Percentiles rank a stretch among this genome's conserved stretches.
Evolutionary conservation across 2,113 vertebrate species (phyloP).

Genomic region (Sarotherodon lohbergeri): DNA sequence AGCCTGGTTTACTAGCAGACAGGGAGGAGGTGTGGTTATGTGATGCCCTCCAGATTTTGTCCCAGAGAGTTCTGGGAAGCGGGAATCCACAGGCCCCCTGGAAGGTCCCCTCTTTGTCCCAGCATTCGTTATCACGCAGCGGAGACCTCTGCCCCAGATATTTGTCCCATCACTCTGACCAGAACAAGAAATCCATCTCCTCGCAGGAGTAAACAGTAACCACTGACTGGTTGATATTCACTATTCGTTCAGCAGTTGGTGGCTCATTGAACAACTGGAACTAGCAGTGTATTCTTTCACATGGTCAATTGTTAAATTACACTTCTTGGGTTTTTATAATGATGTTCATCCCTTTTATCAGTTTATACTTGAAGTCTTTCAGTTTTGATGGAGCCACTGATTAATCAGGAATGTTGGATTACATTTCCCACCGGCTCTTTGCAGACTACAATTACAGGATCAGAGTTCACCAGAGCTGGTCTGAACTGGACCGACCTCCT

Average conservation of each 20-base stretch:
- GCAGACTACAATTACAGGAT: neutral
- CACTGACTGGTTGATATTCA: neutral
- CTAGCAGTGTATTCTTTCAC: neutral
- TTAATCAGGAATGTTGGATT: neutral
- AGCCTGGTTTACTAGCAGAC: neutral
- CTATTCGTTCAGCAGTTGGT: neutral
- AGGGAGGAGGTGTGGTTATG: neutral
- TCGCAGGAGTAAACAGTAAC: neutral
- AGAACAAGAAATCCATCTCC: neutral
- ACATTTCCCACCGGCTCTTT: neutral
- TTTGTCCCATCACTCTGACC: neutral
- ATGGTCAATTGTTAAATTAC: neutral
- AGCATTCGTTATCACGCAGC: neutral
- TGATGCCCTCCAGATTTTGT: neutral
- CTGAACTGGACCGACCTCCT: neutral
- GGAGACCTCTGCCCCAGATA: neutral
- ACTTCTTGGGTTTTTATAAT: neutral
- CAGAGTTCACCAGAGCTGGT: neutral
- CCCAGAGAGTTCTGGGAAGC: neutral
- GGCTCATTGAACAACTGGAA: neutral
- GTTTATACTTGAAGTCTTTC: fast-evolving
- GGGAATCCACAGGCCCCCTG: neutral
- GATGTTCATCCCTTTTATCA: neutral
- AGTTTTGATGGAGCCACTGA: neutral
- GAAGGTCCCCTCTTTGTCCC: neutral